phyloP scores from a whole-genome alignment of 2,797 vertebrate species.

The Aldrovandia affinis region DNA sequence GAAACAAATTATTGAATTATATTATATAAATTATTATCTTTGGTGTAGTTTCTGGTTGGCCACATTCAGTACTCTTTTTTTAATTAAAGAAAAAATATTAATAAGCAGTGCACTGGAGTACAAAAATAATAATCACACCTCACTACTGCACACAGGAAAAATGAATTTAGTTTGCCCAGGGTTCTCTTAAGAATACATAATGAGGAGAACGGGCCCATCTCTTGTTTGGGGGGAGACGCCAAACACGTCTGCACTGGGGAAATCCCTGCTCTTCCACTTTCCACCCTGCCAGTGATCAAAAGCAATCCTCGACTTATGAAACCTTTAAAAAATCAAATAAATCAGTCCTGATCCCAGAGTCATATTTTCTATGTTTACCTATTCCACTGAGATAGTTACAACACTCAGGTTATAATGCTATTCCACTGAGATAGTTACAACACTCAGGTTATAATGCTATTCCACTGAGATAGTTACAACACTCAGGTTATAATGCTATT shows the following conservation, averaged over 20 bases:
- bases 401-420: neutral
- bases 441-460: neutral
- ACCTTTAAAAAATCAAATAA: neutral
- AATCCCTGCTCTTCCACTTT: neutral
- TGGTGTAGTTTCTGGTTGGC: neutral
- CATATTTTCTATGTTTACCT: no score
- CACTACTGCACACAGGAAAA: no score
- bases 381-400: neutral
- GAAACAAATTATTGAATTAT: neutral
- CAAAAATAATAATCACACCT: no score
- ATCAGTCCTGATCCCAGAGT: no score
- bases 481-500: neutral
- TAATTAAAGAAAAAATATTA: neutral
- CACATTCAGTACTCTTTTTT: neutral
- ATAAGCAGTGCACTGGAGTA: neutral
- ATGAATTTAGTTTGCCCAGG: no score
- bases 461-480: neutral
- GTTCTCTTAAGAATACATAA: no score
- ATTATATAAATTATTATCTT: neutral
- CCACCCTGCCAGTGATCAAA: neutral
- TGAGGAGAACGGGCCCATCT: no score
- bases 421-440: neutral
- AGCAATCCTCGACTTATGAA: neutral
- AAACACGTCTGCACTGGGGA: neutral
- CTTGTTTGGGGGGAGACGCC: neutral